Conservation (phyloP, 2,888 invertebrate species). For the Eristalis arbustorum region DNA sequence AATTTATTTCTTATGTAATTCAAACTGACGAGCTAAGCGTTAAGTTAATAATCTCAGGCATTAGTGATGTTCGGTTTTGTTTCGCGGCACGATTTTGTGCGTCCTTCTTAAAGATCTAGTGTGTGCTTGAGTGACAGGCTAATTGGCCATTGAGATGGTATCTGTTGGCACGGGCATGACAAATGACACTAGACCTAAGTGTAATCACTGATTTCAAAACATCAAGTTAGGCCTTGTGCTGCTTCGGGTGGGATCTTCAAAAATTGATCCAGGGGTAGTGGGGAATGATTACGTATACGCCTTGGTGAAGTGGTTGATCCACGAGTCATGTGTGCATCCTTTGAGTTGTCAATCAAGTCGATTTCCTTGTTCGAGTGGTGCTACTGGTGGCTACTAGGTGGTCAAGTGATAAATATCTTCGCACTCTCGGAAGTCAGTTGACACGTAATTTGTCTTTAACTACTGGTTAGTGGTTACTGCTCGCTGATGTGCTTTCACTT, state of each 20-base stretch:
- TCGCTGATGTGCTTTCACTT: background rate
- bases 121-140: slow-evolving; percentile 30
- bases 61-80: slow-evolving; percentile 25
- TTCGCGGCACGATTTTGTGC: slow-evolving; percentile 8
- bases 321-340: too few relatives aligned
- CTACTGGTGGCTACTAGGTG: background rate
- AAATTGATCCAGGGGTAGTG: background rate
- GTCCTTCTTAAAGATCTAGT: slow-evolving; percentile 9
- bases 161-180: slow-evolving; percentile 10
- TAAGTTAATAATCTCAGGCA: slow-evolving; percentile 6
- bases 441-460: background rate
- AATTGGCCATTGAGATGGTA: slow-evolving; percentile 41
- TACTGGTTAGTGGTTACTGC: background rate
- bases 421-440: background rate
- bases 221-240: background rate
- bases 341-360: background rate
- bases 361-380: background rate
- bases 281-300: background rate
- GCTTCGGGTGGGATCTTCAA: background rate
- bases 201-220: background rate
- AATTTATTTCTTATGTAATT: slow-evolving; percentile 21
- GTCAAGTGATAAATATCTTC: background rate
- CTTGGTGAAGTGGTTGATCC: background rate
- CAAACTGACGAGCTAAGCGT: slow-evolving; percentile 17
- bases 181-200: background rate